phyloP scores from a whole-genome alignment of 2,888 invertebrate species.

The Oeneis ivallda region DNA sequence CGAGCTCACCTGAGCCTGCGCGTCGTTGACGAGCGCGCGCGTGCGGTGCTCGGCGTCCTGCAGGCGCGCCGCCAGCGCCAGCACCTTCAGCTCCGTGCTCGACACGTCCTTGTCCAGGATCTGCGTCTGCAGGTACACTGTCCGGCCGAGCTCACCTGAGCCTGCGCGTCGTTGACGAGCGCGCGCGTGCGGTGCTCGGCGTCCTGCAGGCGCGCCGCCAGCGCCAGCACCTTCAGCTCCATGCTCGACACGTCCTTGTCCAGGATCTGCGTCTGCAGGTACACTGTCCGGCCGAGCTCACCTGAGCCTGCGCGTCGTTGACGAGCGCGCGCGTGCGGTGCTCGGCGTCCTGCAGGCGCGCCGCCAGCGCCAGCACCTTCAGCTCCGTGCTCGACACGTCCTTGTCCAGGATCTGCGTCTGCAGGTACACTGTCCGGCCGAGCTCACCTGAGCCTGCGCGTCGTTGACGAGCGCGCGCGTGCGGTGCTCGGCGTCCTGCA shows the following conservation, averaged over 20 bases:
- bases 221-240: slow-evolving; percentile 67
- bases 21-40: slow-evolving; percentile 36
- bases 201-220: slow-evolving; percentile 71
- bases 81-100: slow-evolving; percentile 64
- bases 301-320: slow-evolving; percentile 27
- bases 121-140: no score
- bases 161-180: slow-evolving; percentile 28
- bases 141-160: slow-evolving; percentile 6
- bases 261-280: slow-evolving; percentile 88
- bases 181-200: slow-evolving; percentile 53
- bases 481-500: slow-evolving; percentile 65
- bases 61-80: slow-evolving; percentile 67
- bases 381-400: neutral
- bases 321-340: slow-evolving; percentile 42
- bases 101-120: slow-evolving; percentile 61
- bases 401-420: no score
- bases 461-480: slow-evolving; percentile 39
- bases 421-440: slow-evolving; percentile 90
- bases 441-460: slow-evolving; percentile 22
- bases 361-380: slow-evolving; percentile 50
- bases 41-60: slow-evolving; percentile 62
- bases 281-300: slow-evolving; percentile 86
- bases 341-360: slow-evolving; percentile 70
- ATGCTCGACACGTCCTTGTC: slow-evolving; percentile 39
- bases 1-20: slow-evolving; percentile 22